Evolutionary conservation across 2,888 invertebrate species (phyloP), one percentile per base, ranked within the genome.

Genomic region (Drosophila paracracens): DNA sequence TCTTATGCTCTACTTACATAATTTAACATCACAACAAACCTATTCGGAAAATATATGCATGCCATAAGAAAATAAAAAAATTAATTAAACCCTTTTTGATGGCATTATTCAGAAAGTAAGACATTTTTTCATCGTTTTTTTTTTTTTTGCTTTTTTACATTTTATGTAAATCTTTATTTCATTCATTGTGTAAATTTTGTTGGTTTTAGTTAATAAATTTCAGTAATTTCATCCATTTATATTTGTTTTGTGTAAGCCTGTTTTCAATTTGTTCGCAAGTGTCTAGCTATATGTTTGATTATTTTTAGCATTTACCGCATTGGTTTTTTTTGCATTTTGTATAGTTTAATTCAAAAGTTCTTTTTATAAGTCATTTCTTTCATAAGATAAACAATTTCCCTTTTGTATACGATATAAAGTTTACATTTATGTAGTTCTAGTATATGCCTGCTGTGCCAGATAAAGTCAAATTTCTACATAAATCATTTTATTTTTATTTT

Each of bases 111-210:
- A 27, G 33, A 27, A 11, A 38, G 4, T 13, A n/a, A 29, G 54
- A 38, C 27, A 16, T 25, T 13, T 2, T 25, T 16, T 46, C 21
- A 1, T 21, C n/a, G n/a, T 21, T 29, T 31, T 0, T 48, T 33
- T 38, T 25, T 57, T 59, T 48, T 18, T 33, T 33, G 11, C 33
- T 33, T 57, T 74, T 58, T 73, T 88, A 85, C 85, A 85, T 85
- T 85, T 86, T 31, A 85, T 85, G 85, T 85, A 85, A 88, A 86
- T 82, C 74, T 85, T 85, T 85, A 88, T 83, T 84, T 78, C 60
- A 74, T 83, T 83, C 57, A 76, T 78, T 78, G 86, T 85, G 85
- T 85, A 85, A 82, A 85, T 85, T 86, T 85, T 85, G 83, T 85
- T 82, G 68, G 69, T 74, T 79, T 81, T 51, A 66, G 66, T 76